Evolutionary conservation across 2,797 vertebrate species (phyloP), one percentile per base, ranked within the genome.

Genomic region (Yasuhikotakia modesta): DNA sequence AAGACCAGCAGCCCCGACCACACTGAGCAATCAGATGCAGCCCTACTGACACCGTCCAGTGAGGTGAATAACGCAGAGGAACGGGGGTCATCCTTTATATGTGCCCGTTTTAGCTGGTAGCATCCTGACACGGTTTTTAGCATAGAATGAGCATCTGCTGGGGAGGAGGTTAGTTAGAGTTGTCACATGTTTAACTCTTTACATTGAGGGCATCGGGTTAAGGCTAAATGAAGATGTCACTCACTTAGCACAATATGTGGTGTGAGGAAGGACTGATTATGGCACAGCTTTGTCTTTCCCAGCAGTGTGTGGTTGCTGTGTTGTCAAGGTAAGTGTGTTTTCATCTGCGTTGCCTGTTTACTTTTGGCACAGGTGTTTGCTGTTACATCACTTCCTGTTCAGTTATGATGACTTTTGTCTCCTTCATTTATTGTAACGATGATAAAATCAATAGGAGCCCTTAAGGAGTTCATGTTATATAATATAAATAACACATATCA

Each of bases 21-120:
- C 17, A n/a, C 65, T 1, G 35, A 70, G 79, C 60, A 48, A 73
- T 78, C 73, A 78, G 76, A 22, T 6, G 3, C 63, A 60, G 58
- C 64, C 68, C 46, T 66, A 16, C 65, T 74, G 64, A 35, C 77
- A 78, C 66, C 5, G 43, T 64, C 43, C 22, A 48, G 64, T 72
- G 4, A 21, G 11, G 30, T 50, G 76, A 22, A 17, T 76, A 81
- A 58, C 32, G n/a, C 39, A n/a, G 53, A 82, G 78, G 71, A 76
- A 32, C 43, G 61, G 27, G 69, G 58, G 83, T 81, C 69, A 83
- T 81, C 63, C 81, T 83, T 69, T 84, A 81, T 81, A 83, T 61
- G 65, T 39, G 46, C 71, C 65, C 55, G 53, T 73, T 81, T 82
- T 79, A 82, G 70, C 71, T 77, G 82, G 75, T 79, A 82, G 84